Base-by-base conservation (phyloP, 2,888 invertebrate species). In the Dasypolia templi region DNA sequence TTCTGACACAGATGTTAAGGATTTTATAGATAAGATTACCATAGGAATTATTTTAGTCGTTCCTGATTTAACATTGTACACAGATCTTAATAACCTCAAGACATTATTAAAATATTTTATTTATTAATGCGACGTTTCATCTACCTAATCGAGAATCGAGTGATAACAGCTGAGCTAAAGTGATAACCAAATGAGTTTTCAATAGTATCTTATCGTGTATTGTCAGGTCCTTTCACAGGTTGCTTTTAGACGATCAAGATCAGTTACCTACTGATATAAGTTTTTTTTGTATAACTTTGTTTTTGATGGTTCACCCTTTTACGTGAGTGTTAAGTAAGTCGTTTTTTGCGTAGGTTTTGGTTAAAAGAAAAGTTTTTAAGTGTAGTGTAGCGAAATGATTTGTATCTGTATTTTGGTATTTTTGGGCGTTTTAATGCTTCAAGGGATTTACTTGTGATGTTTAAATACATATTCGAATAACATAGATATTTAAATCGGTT, bases 201-300 rank as follows among this genome's bases (percentile, higher is more conserved):
- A 53, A 64, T 74, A 51, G 78, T 83, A 78, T 17, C 29, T 11
- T 22, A 11, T 65, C 46, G 32, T 72, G 32, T 56, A 69, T 71
- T 77, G 77, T 77, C 77, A 72, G 67, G 79, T 79, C 80, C 82
- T 83, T 85, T 83, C 42, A 81, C 83, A 79, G 85, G 85, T 89
- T 88, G 83, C 87, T 89, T 89, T 89, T 90, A 88, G 76, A 86
- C 79, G 86, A 88, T 87, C 85, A 87, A 88, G 89, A 92, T 91
- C 89, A 83, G 86, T 89, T 83, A 84, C 81, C 75, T 82, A 78
- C 81, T 49, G 69, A 77, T 85, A 69, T 81, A n/a, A n/a, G n/a
- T n/a, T n/a, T n/a, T 83, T 87, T 85, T 75, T 62, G 29, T 75
- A n/a, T 73, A 81, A 72, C 70, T 77, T 78, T 63, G 49, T 77